Conservation (phyloP, 2,113 vertebrate species). For the Rattus rattus region DNA sequence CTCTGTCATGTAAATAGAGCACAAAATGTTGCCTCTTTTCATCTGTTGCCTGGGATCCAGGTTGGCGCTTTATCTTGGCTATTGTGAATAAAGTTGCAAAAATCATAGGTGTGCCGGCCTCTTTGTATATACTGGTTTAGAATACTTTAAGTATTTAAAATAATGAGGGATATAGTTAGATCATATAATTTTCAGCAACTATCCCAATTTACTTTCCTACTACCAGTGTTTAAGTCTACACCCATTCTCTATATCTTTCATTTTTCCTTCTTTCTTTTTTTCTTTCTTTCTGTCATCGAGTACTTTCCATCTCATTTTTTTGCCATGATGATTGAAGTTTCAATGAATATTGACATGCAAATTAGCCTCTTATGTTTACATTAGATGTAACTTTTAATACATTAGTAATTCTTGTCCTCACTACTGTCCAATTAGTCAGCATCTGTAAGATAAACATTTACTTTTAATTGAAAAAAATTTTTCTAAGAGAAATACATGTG, state of each 20-base stretch:
- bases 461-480: background rate
- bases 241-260: background rate
- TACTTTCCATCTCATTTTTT: background rate
- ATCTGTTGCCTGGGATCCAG: background rate
- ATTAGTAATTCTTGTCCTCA: background rate
- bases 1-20: background rate
- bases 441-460: slow-evolving; percentile 12
- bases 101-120: background rate
- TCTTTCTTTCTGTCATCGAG: background rate
- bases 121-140: background rate
- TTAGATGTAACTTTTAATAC: background rate
- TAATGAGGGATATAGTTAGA: background rate
- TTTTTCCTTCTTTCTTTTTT: background rate
- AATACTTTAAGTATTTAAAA: background rate
- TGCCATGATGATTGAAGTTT: background rate
- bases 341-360: background rate
- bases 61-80: background rate
- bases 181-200: background rate
- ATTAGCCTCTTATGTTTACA: background rate
- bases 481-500: background rate
- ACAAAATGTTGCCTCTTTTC: background rate
- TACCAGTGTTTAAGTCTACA: background rate
- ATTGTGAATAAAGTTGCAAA: background rate
- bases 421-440: background rate
- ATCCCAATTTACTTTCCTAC: background rate